Percentiles rank a stretch among this genome's conserved stretches.
Evolutionary conservation across 2,113 vertebrate species (phyloP).

Genomic region (Oreochromis spilurus): DNA sequence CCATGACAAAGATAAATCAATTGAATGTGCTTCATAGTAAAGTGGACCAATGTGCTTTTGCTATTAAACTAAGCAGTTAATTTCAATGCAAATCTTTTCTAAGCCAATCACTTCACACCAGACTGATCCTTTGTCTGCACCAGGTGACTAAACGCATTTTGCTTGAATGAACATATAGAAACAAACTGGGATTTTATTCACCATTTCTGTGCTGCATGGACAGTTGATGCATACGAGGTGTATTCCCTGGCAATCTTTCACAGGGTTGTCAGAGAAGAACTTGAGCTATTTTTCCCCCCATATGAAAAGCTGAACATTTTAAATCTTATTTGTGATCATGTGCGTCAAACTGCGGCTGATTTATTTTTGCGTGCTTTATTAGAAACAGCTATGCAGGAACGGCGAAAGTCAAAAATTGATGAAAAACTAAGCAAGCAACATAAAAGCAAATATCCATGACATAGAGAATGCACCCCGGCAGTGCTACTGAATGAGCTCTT

Average conservation of each 20-base stretch:
- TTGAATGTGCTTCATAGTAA: background rate
- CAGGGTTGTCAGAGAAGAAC: background rate
- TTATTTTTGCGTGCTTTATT: background rate
- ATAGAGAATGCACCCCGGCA: background rate
- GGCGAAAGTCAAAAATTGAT: background rate
- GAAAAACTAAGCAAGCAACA: background rate
- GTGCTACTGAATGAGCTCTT: background rate
- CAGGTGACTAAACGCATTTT: background rate
- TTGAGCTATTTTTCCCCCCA: background rate
- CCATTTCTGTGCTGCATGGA: background rate
- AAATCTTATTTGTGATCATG: background rate
- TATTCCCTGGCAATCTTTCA: background rate
- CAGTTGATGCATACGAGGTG: background rate
- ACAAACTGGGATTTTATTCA: background rate
- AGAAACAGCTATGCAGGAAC: background rate
- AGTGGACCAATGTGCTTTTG: background rate
- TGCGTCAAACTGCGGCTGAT: background rate
- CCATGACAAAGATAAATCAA: background rate
- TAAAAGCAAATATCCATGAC: background rate
- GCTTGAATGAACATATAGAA: background rate
- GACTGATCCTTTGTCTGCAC: background rate
- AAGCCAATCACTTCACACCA: background rate
- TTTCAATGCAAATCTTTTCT: constrained; percentile 18
- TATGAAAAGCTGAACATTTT: background rate
- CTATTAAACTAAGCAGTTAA: background rate